Conservation (phyloP, 37 sponge, comb jelly and placozoan genomes). For the Tethya wilhelma region DNA sequence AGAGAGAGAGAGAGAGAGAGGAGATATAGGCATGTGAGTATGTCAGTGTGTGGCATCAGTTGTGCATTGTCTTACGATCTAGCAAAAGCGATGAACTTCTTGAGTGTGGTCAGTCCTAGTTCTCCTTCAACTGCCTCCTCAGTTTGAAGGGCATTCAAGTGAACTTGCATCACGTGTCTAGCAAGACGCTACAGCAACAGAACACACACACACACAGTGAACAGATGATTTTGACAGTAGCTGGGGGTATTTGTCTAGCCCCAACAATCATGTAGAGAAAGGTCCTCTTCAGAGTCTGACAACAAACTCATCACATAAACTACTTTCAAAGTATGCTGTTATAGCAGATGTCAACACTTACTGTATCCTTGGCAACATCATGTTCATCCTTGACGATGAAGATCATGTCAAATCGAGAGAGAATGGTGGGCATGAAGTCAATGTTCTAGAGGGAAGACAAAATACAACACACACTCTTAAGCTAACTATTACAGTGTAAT, state of each 20-base stretch:
- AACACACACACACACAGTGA: neutral
- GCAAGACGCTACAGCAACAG: slow-evolving; percentile 71
- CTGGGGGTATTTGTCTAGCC: neutral
- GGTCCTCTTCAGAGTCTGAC: neutral
- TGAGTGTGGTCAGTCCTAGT: slow-evolving; percentile 81
- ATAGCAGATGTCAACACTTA: slow-evolving; percentile 12
- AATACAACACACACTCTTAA: neutral
- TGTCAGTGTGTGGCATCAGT: neutral
- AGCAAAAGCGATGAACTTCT: slow-evolving; percentile 90
- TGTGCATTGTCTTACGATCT: slow-evolving; percentile 49
- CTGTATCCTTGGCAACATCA: slow-evolving; percentile 88
- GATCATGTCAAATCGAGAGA: slow-evolving; percentile 99
- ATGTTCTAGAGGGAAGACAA: slow-evolving; percentile 84
- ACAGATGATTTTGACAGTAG: too few relatives aligned
- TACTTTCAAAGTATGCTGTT: neutral
- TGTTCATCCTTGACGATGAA: slow-evolving; percentile 98
- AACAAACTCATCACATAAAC: neutral
- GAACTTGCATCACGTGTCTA: slow-evolving; percentile 97
- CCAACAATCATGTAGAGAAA: neutral
- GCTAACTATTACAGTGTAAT: neutral
- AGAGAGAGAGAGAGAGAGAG: slow-evolving; percentile 11
- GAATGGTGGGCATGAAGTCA: slow-evolving; percentile 99
- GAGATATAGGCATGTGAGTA: neutral
- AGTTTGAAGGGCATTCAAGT: slow-evolving; percentile 85
- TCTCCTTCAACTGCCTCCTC: slow-evolving; percentile 89